A percentile compares a stretch with the other conserved stretches of the same genome.
phyloP scores from a whole-genome alignment of 2,113 vertebrate genomes.

The Piaya cayana region DNA sequence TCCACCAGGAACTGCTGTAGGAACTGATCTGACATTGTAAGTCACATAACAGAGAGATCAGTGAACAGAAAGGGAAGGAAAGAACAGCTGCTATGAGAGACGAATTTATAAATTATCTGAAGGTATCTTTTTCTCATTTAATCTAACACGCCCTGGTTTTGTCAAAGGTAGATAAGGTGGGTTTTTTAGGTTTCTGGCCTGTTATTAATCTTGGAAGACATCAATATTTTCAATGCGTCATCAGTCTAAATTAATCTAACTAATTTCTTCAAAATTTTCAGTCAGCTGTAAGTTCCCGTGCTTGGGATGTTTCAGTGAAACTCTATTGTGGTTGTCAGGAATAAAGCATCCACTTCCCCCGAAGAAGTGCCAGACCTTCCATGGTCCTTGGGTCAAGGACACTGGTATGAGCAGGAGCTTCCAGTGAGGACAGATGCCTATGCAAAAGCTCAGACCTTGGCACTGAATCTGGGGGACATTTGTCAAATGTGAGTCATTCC shows the following conservation, averaged over 20 bases:
- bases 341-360: not conserved
- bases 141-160: not conserved
- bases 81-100: not conserved
- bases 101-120: not conserved
- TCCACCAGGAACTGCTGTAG: not conserved
- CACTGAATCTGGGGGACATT: not conserved
- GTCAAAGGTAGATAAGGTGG: not conserved
- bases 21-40: not conserved
- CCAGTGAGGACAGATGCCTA: not conserved
- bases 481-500: not conserved
- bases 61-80: not conserved
- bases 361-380: not conserved
- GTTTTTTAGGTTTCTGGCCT: not conserved
- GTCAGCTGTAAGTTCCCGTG: not conserved
- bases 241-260: not conserved
- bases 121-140: not conserved
- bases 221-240: not conserved
- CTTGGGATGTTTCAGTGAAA: not conserved
- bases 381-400: not conserved
- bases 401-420: not conserved
- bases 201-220: not conserved
- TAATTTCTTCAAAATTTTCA: not conserved
- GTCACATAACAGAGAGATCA: not conserved
- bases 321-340: not conserved
- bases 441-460: not conserved